These are phyloP conservation scores for Mohoua ochrocephala DNA, from an alignment of 2,113 vertebrate species.

Conservation along the genomic window DNA sequence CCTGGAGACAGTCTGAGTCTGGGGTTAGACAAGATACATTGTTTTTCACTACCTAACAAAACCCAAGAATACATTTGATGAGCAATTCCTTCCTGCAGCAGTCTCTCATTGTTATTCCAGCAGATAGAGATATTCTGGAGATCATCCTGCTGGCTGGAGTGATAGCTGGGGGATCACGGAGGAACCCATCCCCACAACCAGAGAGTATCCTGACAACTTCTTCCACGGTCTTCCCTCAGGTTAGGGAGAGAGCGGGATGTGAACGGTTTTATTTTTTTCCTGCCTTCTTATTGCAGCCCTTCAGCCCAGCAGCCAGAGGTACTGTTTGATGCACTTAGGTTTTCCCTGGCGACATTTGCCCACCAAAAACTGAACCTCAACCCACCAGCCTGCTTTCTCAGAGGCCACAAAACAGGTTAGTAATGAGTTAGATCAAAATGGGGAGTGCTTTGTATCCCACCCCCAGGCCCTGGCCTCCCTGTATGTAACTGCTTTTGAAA, in stretches of 20 bases:
- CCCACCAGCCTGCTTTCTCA: not conserved
- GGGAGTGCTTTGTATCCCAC: not conserved
- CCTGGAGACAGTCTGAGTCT: not conserved
- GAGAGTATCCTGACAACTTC: not conserved
- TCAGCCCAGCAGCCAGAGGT: not conserved
- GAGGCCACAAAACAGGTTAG: not conserved
- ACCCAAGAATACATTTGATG: not conserved
- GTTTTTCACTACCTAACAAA: not conserved
- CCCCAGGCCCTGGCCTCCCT: not conserved
- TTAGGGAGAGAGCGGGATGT: not conserved
- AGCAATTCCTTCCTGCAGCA: not conserved
- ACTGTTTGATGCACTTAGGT: not conserved
- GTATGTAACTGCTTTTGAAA: slow-evolving; percentile 27
- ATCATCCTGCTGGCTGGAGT: not conserved
- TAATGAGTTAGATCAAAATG: slow-evolving; percentile 32
- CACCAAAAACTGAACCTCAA: not conserved
- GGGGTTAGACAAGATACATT: not conserved
- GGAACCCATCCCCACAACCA: not conserved
- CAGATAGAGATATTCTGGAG: not conserved
- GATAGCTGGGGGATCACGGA: not conserved
- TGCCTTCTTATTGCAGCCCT: not conserved
- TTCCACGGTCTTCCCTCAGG: not conserved
- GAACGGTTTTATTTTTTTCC: not conserved
- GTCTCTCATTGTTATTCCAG: not conserved
- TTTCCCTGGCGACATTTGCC: not conserved